Base-by-base conservation (phyloP, 2,797 vertebrate genomes). In the Urocyon cinereoargenteus region DNA sequence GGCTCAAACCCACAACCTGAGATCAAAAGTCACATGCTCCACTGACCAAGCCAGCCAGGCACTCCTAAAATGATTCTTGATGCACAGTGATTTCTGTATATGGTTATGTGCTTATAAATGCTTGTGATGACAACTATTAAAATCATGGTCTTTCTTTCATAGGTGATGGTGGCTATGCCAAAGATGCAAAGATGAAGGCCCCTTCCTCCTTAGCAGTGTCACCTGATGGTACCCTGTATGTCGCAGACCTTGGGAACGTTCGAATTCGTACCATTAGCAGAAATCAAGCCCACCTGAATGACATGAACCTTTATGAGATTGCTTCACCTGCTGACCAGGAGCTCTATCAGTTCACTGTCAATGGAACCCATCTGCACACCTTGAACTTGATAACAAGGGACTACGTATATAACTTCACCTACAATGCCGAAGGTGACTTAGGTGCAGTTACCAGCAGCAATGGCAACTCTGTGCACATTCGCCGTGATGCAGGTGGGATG, bases 161-260 rank as follows among this genome's bases (percentile, higher is more conserved):
- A 99, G 99, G 99, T 95, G 99, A 99, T 36, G 99, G 99, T 92
- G 99, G 99, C 68, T 99, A 99, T 75, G 99, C 99, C 97, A 99
- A 99, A 85, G 99, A 99, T 24, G 99, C 99, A 31, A 99, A 99
- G 89, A 99, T 99, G 98, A 99, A 99, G 98, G 99, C 99, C 0
- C 99, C 99, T 14, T 99, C 99, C 59, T 99, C 99, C 26, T 98
- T 99, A 94, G 99, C 99, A 0, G 99, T 99, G 96, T 99, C 99
- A 36, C 99, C 99, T 57, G 99, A 99, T 14, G 99, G 99, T 91
- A 99, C 99, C 0, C 98, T 99, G 68, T 99, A 99, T 19, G 98
- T 99, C 51, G 99, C 99, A 49, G 99, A 99, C 98, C 99, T 99
- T 68, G 99, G 99, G 68, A 99, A 99, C 68, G 99, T 99, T 97